phyloP scores from a whole-genome alignment of 2,797 vertebrate species.

The Eurystomus glaucurus region DNA sequence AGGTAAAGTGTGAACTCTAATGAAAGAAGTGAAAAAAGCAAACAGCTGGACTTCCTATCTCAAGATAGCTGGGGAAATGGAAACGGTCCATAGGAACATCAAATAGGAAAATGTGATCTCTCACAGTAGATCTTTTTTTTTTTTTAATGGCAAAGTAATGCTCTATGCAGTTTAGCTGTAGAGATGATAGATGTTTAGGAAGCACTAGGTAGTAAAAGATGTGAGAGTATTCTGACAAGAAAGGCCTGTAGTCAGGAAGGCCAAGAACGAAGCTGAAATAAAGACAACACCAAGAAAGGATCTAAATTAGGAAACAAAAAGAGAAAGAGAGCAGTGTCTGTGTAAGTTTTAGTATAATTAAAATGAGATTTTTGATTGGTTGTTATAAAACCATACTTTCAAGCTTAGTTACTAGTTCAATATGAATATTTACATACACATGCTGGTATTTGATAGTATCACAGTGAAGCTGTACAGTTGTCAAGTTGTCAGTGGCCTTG shows the following conservation, averaged over 20 bases:
- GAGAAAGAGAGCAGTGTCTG: not conserved
- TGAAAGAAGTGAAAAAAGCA: constrained; percentile 72
- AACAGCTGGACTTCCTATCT: constrained; percentile 47
- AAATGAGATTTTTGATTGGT: not conserved
- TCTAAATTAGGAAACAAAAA: not conserved
- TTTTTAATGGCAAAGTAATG: not conserved
- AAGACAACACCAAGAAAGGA: not conserved
- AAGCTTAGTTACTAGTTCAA: not conserved
- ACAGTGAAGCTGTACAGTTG: not conserved
- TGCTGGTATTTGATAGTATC: not conserved
- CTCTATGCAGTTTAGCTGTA: not conserved
- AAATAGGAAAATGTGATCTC: not conserved
- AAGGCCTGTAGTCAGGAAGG: not conserved
- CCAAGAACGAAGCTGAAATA: not conserved
- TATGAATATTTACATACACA: not conserved
- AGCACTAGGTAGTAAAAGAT: not conserved
- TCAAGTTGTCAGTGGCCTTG: not conserved
- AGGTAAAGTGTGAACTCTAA: constrained; percentile 60
- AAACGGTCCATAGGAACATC: not conserved
- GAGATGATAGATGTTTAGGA: not conserved
- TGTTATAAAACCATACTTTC: not conserved
- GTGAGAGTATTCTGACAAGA: not conserved
- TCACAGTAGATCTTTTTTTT: not conserved
- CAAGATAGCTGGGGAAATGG: not conserved
- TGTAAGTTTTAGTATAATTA: not conserved